These are phyloP conservation scores for Rhineura floridana DNA, from an alignment of 2,113 vertebrate species.

Conservation along the genomic window DNA sequence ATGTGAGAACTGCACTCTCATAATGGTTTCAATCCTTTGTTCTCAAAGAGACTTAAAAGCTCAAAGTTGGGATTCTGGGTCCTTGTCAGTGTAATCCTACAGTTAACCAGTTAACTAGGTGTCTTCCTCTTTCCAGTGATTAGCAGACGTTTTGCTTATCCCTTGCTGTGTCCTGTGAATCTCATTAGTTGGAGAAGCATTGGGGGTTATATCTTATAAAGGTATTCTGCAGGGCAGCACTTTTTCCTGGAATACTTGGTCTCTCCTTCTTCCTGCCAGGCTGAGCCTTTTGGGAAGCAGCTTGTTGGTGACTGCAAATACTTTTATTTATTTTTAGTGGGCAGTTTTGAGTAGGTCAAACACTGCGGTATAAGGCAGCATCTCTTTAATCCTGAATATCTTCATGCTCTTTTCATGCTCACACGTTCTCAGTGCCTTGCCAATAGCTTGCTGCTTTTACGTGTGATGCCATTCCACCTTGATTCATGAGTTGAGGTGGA, in stretches of 20 bases:
- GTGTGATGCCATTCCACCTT: constrained; percentile 6
- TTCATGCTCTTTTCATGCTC: constrained; percentile 18
- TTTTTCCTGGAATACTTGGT: neutral
- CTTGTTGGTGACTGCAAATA: neutral
- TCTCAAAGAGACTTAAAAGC: neutral
- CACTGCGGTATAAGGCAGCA: constrained; percentile 6
- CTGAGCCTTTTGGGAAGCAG: constrained; percentile 21
- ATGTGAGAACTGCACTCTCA: neutral
- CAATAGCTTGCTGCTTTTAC: constrained; percentile 42
- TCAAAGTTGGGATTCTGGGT: neutral
- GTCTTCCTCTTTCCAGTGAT: constrained; percentile 8
- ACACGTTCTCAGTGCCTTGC: neutral
- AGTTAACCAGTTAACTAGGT: constrained; percentile 1
- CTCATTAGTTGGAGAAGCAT: neutral
- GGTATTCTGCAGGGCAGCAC: neutral
- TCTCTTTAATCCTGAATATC: constrained; percentile 1
- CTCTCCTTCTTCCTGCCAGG: constrained; percentile 10
- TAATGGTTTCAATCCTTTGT: neutral
- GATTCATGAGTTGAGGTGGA: neutral
- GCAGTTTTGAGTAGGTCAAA: neutral
- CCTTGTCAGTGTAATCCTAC: rapidly evolving
- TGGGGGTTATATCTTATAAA: neutral
- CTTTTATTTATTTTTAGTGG: neutral
- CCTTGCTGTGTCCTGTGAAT: neutral
- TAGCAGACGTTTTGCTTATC: constrained; percentile 31